Percentiles rank a stretch among this genome's conserved stretches.
Conservation (phyloP, 1,140 invertebrate genomes). For the Campoletis sonorensis region DNA sequence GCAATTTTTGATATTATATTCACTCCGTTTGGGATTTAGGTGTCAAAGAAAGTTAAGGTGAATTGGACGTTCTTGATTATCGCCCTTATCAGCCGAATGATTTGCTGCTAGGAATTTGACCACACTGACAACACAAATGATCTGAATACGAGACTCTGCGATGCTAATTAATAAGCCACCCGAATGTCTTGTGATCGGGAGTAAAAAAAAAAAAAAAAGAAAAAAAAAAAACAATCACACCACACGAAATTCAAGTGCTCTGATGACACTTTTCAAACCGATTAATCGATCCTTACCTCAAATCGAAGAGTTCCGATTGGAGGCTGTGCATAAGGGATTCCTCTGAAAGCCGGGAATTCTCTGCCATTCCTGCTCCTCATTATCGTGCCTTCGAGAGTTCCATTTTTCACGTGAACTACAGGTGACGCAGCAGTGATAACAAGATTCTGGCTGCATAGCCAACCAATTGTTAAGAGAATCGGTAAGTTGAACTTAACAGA, state of each 20-base stretch:
- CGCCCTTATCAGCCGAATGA: too few relatives aligned
- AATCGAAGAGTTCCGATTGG: constrained; percentile 78
- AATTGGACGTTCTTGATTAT: too few relatives aligned
- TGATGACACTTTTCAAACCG: neutral
- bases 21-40: too few relatives aligned
- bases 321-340: constrained; percentile 79
- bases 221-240: neutral
- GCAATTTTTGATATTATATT: too few relatives aligned
- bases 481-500: neutral
- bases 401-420: constrained; percentile 67
- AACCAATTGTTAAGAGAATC: constrained; percentile 17
- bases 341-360: constrained; percentile 76
- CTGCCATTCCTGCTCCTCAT: constrained; percentile 67
- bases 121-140: too few relatives aligned
- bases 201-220: neutral
- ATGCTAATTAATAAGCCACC: neutral
- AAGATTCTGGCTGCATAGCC: constrained; percentile 11
- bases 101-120: too few relatives aligned
- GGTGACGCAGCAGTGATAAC: constrained; percentile 45
- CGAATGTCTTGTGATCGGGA: neutral
- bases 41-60: too few relatives aligned
- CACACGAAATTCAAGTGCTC: constrained; percentile 19
- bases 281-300: constrained; percentile 67
- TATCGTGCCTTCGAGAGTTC: constrained; percentile 65
- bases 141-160: neutral